Base-by-base conservation (phyloP, 2,888 invertebrate species). In the Itoplectis maculator region DNA sequence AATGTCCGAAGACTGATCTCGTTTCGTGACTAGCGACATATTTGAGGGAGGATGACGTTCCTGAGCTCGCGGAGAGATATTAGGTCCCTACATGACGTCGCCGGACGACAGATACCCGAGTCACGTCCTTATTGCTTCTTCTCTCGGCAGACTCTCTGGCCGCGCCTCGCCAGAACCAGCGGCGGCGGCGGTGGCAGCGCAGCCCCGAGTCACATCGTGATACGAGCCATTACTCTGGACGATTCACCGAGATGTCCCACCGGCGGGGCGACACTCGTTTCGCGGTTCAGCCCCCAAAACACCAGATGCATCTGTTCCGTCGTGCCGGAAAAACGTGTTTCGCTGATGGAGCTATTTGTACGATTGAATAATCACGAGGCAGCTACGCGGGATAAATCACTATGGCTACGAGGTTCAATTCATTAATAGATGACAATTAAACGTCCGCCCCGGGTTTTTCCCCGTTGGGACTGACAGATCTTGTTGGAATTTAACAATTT, bases 11-110 rank as follows among this genome's bases (percentile, higher is more conserved):
- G 86, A 80, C 87, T 86, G 86, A 87, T 88, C 86, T 87, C 81
- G 78, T 85, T 85, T 86, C 79, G 85, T 88, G 87, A 87, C 87
- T 86, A 77, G 88, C 88, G 86, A 88, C 88, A 87, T 87, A 86
- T 88, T 88, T 86, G 83, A 86, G 83, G 79, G 82, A 81, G 82
- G 77, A 84, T 83, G 86, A 86, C 84, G 86, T 88, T 85, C 82
- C 72, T 81, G 86, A 86, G 88, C 87, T 88, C 86, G 87, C 66
- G 76, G 81, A 80, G 87, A 89, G 89, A 90, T 84, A 84, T 90
- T 89, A 89, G 85, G 84, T 86, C 85, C 78, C 85, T 84, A 84
- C 86, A 83, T 86, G 87, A 87, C 87, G 85, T 87, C 81, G 83
- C 74, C 69, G 81, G 78, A 86, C 81, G 82, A 84, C 83, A 86